phyloP scores from a whole-genome alignment of 2,888 invertebrate genomes.

The Melolontha melolontha region DNA sequence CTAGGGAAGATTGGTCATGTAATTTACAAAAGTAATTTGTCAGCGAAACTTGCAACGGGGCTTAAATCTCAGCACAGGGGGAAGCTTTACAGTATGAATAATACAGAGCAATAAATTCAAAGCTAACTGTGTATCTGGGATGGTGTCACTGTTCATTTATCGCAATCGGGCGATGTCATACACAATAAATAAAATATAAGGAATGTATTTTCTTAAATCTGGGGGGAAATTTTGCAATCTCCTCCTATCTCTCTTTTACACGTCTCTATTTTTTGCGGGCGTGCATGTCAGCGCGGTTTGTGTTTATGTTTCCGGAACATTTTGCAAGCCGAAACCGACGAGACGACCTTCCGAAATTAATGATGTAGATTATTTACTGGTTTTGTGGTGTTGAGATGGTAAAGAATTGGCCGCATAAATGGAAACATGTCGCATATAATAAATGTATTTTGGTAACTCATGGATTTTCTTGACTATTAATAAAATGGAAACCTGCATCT shows the following conservation, averaged over 20 bases:
- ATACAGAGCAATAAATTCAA: constrained; percentile 44
- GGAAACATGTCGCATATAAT: constrained; percentile 11
- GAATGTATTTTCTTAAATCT: constrained; percentile 32
- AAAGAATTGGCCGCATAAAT: constrained; percentile 23
- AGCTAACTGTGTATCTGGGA: constrained; percentile 39
- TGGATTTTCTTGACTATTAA: constrained; percentile 9
- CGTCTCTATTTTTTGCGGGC: background rate
- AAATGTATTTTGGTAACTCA: constrained; percentile 6
- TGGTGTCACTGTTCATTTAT: constrained; percentile 39
- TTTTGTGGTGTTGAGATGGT: constrained; percentile 24
- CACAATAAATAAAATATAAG: constrained; percentile 36
- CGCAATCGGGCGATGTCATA: constrained; percentile 20
- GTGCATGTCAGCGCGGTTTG: background rate
- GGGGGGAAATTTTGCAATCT: constrained; percentile 12
- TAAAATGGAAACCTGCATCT: background rate
- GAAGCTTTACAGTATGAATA: constrained; percentile 44
- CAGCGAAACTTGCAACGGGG: constrained; percentile 43
- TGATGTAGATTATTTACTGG: constrained; percentile 27
- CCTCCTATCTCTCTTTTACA: constrained; percentile 25
- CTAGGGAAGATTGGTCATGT: constrained; percentile 39
- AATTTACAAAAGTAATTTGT: constrained; percentile 49
- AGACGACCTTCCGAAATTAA: constrained; percentile 20
- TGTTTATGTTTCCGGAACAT: constrained; percentile 13
- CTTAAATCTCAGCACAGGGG: constrained; percentile 43
- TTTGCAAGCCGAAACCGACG: background rate